These are phyloP conservation scores for Diuraphis noxia DNA, from an alignment of 1,140 invertebrate genomes.

Conservation along the genomic window DNA sequence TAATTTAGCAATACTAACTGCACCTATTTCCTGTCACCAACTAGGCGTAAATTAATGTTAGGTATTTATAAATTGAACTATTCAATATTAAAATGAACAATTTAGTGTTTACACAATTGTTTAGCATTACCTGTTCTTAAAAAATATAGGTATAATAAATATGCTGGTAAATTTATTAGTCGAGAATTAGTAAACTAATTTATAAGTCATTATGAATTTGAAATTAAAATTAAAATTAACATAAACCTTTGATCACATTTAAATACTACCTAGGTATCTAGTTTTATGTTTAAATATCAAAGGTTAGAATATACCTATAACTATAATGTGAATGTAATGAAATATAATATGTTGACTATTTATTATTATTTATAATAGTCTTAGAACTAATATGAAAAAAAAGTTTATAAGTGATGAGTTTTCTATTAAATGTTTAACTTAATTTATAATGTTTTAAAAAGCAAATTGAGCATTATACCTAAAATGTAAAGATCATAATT, in stretches of 20 bases:
- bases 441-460: neutral
- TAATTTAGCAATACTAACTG: neutral
- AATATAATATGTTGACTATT: neutral
- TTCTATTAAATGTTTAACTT: neutral
- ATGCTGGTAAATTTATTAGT: neutral
- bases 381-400: neutral
- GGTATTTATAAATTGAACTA: neutral
- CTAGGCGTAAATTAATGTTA: neutral
- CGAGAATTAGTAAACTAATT: too few species aligned
- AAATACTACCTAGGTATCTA: neutral
- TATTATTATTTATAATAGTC: neutral
- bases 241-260: neutral
- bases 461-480: neutral
- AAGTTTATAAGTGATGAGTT: neutral
- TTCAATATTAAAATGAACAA: slow-evolving; percentile 7
- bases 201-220: neutral
- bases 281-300: neutral
- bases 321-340: neutral
- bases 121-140: neutral
- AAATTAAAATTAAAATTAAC: too few species aligned
- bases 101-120: neutral
- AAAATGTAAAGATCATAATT: neutral
- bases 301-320: neutral
- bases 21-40: slow-evolving; percentile 25
- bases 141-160: neutral